phyloP scores from a whole-genome alignment of 1,140 invertebrate genomes.

The Pogonomyrmex californicus region DNA sequence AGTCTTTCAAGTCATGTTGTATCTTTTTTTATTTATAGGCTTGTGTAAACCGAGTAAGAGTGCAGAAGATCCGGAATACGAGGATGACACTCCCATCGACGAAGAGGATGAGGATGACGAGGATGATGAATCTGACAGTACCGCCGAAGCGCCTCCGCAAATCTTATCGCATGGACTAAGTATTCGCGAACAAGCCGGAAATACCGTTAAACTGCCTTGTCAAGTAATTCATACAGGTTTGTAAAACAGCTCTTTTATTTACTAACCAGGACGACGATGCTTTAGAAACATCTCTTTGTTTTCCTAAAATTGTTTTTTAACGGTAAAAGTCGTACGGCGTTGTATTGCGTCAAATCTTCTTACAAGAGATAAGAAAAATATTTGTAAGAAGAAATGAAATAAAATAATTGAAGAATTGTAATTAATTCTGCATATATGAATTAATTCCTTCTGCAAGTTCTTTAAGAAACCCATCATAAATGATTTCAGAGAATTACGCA shows the following conservation, averaged over 20 bases:
- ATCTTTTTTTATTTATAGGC: slow-evolving; percentile 68
- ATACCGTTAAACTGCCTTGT: slow-evolving; percentile 75
- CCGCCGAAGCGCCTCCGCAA: slow-evolving; percentile 54
- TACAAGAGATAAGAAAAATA: neutral
- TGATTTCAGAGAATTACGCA: slow-evolving; percentile 67
- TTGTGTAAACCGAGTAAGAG: slow-evolving; percentile 71
- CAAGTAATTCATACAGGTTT: slow-evolving; percentile 73
- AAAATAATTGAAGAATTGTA: neutral
- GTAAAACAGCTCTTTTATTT: slow-evolving; percentile 15
- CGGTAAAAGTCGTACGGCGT: neutral
- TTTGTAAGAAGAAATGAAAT: neutral
- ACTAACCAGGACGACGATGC: too few species aligned
- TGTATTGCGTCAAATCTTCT: neutral
- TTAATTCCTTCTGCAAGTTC: neutral
- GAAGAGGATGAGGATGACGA: slow-evolving; percentile 70
- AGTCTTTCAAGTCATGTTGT: neutral
- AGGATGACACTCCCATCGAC: slow-evolving; percentile 66
- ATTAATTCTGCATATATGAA: neutral
- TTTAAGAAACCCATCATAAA: neutral
- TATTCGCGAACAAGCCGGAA: slow-evolving; percentile 65
- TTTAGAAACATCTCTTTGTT: neutral
- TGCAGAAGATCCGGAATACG: slow-evolving; percentile 59
- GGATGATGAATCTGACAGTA: slow-evolving; percentile 50
- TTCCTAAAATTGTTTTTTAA: neutral
- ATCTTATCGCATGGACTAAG: slow-evolving; percentile 64